Evolutionary conservation across 2,797 vertebrate species (phyloP).

Genomic region (Eupleurogrammus muticus): DNA sequence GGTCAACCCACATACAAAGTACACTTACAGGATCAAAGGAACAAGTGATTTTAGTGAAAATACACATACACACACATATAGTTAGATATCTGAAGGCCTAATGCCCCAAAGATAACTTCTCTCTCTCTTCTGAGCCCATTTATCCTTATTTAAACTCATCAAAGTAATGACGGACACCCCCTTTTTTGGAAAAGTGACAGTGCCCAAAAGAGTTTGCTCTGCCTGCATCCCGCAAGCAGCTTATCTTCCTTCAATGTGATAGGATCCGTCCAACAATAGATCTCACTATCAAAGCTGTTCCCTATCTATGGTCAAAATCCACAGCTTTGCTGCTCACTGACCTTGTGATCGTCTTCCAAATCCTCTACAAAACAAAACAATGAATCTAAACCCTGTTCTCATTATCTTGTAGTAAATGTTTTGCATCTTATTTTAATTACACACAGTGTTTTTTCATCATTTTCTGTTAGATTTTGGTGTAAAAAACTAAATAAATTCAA

Average conservation of each 20-base stretch:
- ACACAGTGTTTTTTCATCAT: background rate
- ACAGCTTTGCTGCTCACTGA: constrained; percentile 53
- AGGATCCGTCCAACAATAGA: constrained; percentile 67
- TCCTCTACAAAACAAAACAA: constrained; percentile 43
- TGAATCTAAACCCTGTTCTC: background rate
- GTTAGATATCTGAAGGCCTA: constrained; percentile 34
- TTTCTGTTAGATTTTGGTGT: background rate
- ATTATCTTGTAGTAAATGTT: constrained; percentile 6
- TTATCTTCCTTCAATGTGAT: constrained; percentile 70
- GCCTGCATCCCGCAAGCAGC: constrained; percentile 56
- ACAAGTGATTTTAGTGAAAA: constrained; percentile 14
- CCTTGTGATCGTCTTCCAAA: constrained; percentile 47
- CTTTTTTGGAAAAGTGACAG: constrained; percentile 60
- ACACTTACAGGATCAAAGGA: constrained; percentile 30
- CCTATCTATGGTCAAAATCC: constrained; percentile 70
- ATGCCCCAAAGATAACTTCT: constrained; percentile 40
- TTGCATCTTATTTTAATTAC: background rate
- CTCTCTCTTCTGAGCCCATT: constrained; percentile 59
- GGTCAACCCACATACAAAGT: too few species aligned
- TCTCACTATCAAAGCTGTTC: constrained; percentile 66
- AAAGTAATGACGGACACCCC: constrained; percentile 56
- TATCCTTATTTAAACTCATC: constrained; percentile 71
- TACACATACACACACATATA: constrained; percentile 23
- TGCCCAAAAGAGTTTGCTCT: constrained; percentile 56
- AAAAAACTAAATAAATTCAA: background rate